Evolutionary conservation across 2,113 vertebrate genomes (phyloP).

Genomic region (Clupea harengus): DNA sequence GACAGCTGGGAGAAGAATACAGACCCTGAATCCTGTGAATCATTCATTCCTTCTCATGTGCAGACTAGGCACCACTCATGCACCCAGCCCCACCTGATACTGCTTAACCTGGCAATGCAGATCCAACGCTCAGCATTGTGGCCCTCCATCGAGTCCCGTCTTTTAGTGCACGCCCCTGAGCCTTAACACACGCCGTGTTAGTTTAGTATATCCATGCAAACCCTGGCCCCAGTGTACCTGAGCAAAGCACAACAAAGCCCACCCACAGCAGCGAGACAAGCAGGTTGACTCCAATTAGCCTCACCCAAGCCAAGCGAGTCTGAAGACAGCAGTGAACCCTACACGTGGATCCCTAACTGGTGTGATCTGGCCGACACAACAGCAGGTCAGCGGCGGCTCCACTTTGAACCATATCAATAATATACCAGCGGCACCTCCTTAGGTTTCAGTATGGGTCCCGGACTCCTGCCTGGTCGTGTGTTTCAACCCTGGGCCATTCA

Average conservation of each 20-base stretch:
- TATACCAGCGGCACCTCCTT: constrained; percentile 66
- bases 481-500: constrained; percentile 22
- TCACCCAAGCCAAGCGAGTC: constrained; percentile 2
- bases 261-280: not conserved
- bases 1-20: constrained; percentile 56
- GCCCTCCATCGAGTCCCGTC: too few relatives aligned
- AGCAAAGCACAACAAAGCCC: not conserved
- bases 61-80: not conserved
- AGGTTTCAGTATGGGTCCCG: constrained; percentile 42
- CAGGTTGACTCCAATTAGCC: not conserved
- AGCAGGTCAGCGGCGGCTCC: constrained; percentile 61
- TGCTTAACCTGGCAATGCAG: too few relatives aligned
- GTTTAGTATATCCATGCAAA: not conserved
- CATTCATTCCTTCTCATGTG: constrained; percentile 54
- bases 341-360: not conserved
- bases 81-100: too few relatives aligned
- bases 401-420: constrained; percentile 72
- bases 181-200: not conserved
- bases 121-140: too few relatives aligned
- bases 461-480: constrained; percentile 30
- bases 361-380: constrained; percentile 57
- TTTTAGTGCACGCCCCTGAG: not conserved
- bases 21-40: constrained; percentile 56
- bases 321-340: not conserved
- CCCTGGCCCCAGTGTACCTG: not conserved